Evolutionary conservation across 2,797 vertebrate genomes (phyloP).

Genomic region (Cirrhinus molitorella): DNA sequence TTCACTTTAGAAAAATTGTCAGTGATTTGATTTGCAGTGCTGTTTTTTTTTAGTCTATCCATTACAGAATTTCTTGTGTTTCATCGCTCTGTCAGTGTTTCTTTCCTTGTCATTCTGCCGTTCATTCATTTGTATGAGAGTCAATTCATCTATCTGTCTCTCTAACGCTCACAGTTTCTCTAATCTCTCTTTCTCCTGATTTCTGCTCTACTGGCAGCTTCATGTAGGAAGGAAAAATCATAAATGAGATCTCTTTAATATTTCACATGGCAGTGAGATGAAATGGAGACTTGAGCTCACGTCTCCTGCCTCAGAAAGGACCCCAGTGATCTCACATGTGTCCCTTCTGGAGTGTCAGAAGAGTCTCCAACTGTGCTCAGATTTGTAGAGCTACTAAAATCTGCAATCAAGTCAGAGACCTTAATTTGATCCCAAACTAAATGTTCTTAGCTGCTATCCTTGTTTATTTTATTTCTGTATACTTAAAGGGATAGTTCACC

Average conservation of each 20-base stretch:
- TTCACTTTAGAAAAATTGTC: neutral
- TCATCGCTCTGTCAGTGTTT: slow-evolving; percentile 22
- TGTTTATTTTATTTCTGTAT: too few species aligned
- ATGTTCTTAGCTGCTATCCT: neutral
- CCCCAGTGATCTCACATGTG: neutral
- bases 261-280: slow-evolving; percentile 19
- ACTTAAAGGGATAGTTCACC: too few species aligned
- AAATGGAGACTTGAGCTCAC: slow-evolving; percentile 26
- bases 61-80: slow-evolving; percentile 17
- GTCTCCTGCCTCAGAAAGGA: slow-evolving; percentile 54
- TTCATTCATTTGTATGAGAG: slow-evolving; percentile 46
- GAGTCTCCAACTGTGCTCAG: neutral
- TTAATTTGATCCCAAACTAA: neutral
- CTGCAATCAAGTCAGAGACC: neutral
- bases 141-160: slow-evolving; percentile 48
- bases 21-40: neutral
- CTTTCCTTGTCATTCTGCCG: slow-evolving; percentile 15
- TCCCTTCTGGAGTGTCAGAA: slow-evolving; percentile 1
- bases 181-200: neutral
- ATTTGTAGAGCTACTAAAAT: neutral
- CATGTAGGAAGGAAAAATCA: slow-evolving; percentile 6
- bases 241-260: slow-evolving; percentile 15
- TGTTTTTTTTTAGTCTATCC: neutral
- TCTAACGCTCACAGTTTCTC: slow-evolving; percentile 31
- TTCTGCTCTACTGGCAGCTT: neutral